These are phyloP conservation scores for Tachysurus vachellii DNA, from an alignment of 2,113 vertebrate genomes.

Conservation along the genomic window DNA sequence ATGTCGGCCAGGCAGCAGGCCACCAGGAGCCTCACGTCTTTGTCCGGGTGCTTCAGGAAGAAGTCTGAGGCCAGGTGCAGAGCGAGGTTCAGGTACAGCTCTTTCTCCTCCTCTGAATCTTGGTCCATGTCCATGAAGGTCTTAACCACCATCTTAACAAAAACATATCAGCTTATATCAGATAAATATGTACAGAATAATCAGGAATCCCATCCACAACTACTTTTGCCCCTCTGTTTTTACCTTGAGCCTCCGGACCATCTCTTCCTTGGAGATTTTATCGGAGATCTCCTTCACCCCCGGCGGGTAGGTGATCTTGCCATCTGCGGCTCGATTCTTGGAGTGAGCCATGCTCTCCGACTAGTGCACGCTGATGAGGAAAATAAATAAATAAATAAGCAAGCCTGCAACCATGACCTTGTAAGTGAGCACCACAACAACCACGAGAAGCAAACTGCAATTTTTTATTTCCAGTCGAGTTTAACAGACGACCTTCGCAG, in stretches of 20 bases:
- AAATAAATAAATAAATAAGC: neutral
- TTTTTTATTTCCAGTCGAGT: neutral
- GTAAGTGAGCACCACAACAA: neutral
- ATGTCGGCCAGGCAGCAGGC: slow-evolving; percentile 98
- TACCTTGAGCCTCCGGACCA: slow-evolving; percentile 97
- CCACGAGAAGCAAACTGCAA: neutral
- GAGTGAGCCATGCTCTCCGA: slow-evolving; percentile 96
- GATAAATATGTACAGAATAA: neutral
- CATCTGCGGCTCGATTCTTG: slow-evolving; percentile 94
- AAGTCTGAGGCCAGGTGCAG: slow-evolving; percentile 98
- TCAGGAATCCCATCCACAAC: neutral
- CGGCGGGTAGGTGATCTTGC: slow-evolving; percentile 98
- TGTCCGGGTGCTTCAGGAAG: slow-evolving; percentile 98
- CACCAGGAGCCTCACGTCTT: slow-evolving; percentile 95
- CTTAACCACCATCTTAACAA: slow-evolving; percentile 95
- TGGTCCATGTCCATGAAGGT: slow-evolving; percentile 99
- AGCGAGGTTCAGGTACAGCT: slow-evolving; percentile 93
- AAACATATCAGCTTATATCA: neutral
- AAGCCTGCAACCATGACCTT: no score
- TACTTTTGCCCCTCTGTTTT: slow-evolving; percentile 33
- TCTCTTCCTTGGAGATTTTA: slow-evolving; percentile 99
- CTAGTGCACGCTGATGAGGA: slow-evolving; percentile 71
- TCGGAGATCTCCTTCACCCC: slow-evolving; percentile 99
- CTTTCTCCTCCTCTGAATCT: slow-evolving; percentile 98
- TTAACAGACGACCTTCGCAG: neutral